Base-by-base conservation (phyloP, 2,888 invertebrate species). In the Nebria salina region DNA sequence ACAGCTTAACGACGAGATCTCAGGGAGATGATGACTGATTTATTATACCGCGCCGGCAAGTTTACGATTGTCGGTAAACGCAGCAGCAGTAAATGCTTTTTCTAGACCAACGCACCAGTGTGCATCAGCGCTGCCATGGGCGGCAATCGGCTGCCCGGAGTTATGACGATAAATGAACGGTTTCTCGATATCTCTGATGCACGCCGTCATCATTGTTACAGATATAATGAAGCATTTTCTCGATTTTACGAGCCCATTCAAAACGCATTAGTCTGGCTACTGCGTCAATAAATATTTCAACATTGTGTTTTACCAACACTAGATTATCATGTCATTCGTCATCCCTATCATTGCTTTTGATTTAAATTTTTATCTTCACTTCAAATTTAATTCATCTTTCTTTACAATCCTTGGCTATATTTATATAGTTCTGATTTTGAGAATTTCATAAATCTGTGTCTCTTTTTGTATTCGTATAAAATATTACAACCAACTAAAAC, bases 151-250 rank as follows among this genome's bases (percentile, higher is more conserved):
- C 1, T 1, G 54, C 54, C 2, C 13, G 54, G 11, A 54, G 54
- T 54, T 54, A 54, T 54, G 54, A 54, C 54, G 13, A 54, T 54
- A 54, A 54, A 54, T 54, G 54, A 54, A 8, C 54, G 54, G 6
- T 54, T 54, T 54, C 11, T 13, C 54, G 7, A 54, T 2, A 34
- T 34, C 34, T 34, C 34, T 13, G 54, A 54, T 54, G 54, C 13
- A 13, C 8, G 34, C 54, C 13, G 54, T 54, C 54, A 54, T 54
- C 54, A 54, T 54, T 54, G 54, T 54, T 54, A 13, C 11, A 54
- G 54, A 54, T 54, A 54, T 54, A 54, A 54, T 54, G 54, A 54
- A 54, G 54, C 54, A 54, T 54, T 54, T 54, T 54, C 54, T 54
- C 54, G 54, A 54, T 54, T 54, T 54, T 54, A 54, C 54, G 54